Evolutionary conservation across 2,797 vertebrate species (phyloP).

Genomic region (Arnoldichthys spilopterus): DNA sequence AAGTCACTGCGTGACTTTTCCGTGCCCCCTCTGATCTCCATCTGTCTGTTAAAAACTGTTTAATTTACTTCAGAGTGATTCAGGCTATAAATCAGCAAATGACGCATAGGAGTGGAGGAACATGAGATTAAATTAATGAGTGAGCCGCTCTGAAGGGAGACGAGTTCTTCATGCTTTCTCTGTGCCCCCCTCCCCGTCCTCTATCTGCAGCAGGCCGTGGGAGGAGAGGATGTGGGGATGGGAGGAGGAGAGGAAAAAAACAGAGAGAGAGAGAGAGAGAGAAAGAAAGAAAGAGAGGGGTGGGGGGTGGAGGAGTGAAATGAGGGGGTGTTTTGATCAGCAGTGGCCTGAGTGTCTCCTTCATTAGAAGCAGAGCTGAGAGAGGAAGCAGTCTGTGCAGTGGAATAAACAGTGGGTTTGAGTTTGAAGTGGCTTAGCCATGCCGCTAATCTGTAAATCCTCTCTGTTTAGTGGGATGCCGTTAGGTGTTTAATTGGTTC

Average conservation of each 20-base stretch:
- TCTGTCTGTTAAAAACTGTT: slow-evolving; percentile 24
- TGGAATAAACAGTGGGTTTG: slow-evolving; percentile 49
- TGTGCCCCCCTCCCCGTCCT: background rate
- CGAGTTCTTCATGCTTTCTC: slow-evolving; percentile 21
- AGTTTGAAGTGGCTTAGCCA: slow-evolving; percentile 58
- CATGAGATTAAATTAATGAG: slow-evolving; percentile 19
- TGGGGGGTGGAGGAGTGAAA: slow-evolving; percentile 36
- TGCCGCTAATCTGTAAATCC: slow-evolving; percentile 57
- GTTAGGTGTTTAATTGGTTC: slow-evolving; percentile 52
- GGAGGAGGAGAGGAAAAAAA: slow-evolving; percentile 3
- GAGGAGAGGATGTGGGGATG: slow-evolving; percentile 47
- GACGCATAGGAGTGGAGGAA: slow-evolving; percentile 8
- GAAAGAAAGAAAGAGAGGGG: background rate
- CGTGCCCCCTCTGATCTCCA: background rate
- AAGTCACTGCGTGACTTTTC: slow-evolving; percentile 8
- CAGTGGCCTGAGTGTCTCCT: slow-evolving; percentile 38
- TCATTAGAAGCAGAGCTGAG: slow-evolving; percentile 55
- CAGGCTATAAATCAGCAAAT: slow-evolving; percentile 28
- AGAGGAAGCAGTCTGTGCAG: slow-evolving; percentile 49
- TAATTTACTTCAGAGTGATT: slow-evolving; percentile 14
- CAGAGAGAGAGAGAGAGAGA: slow-evolving; percentile 13
- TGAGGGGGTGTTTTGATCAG: slow-evolving; percentile 42
- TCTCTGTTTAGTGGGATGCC: slow-evolving; percentile 46
- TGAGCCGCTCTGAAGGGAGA: slow-evolving; percentile 14
- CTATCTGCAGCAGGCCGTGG: slow-evolving; percentile 24